Evolutionary conservation across 2,888 invertebrate genomes (phyloP).

Genomic region (Tenthredo livida): DNA sequence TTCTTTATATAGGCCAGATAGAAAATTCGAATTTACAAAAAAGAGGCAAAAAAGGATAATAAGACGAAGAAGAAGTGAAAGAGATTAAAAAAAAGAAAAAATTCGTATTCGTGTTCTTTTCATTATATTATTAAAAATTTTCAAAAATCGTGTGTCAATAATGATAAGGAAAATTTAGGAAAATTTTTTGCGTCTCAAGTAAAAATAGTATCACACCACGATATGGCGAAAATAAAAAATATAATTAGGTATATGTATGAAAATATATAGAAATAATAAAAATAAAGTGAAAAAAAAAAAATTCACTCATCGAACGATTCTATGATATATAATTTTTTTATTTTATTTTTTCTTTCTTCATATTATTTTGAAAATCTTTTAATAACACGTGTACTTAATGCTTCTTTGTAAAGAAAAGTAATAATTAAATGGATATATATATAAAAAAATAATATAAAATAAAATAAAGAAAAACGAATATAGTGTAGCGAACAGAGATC

Average conservation of each 20-base stretch:
- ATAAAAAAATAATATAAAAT: not conserved
- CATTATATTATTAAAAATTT: not conserved
- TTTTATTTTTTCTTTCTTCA: not conserved
- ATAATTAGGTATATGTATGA: conserved; percentile 16
- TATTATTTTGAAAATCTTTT: not conserved
- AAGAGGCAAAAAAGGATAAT: conserved; percentile 59
- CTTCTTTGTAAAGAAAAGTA: not conserved
- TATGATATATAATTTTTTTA: not conserved
- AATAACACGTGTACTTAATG: not conserved
- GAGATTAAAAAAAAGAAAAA: too few relatives aligned
- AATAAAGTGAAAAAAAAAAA: not conserved
- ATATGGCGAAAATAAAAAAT: conserved; percentile 60
- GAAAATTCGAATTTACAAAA: conserved; percentile 59
- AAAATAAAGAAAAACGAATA: conserved; percentile 55
- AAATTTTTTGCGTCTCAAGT: conserved; percentile 58
- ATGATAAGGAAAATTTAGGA: conserved; percentile 57
- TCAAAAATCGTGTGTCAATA: conserved; percentile 51
- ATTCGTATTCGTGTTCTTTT: not conserved
- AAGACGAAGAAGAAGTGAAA: too few relatives aligned
- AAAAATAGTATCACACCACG: conserved; percentile 61
- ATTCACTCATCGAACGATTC: not conserved
- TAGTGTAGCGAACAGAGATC: conserved; percentile 49
- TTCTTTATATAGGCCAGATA: not conserved
- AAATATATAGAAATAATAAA: conserved; percentile 3
- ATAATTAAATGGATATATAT: not conserved